Evolutionary conservation across 2,113 vertebrate genomes (phyloP).

Genomic region (Labeo catla): DNA sequence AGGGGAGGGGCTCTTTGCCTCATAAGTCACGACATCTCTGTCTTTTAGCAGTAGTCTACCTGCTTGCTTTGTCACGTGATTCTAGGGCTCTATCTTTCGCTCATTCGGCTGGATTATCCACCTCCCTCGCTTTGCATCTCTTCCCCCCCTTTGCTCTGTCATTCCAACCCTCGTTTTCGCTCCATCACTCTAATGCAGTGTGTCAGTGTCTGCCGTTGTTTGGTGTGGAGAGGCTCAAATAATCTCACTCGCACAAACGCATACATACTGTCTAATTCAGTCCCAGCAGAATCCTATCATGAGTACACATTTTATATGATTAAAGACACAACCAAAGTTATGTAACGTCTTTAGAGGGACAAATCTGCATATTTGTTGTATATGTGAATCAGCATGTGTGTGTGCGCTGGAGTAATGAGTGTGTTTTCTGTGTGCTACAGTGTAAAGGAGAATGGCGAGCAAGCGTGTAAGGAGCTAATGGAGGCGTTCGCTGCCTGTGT

Average conservation of each 20-base stretch:
- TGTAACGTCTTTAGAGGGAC: background rate
- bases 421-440: constrained; percentile 61
- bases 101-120: constrained; percentile 53
- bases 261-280: background rate
- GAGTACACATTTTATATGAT: background rate
- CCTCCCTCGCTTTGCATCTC: background rate
- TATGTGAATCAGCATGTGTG: background rate
- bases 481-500: constrained; percentile 79
- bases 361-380: background rate
- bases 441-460: constrained; percentile 74
- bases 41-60: constrained; percentile 35
- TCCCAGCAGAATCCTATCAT: background rate
- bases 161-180: constrained; percentile 51
- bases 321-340: background rate
- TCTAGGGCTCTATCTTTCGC: constrained; percentile 5
- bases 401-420: background rate
- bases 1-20: constrained; percentile 26
- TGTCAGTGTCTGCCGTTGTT: constrained; percentile 66
- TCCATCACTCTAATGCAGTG: constrained; percentile 70
- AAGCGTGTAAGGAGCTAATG: constrained; percentile 77
- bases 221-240: constrained; percentile 57
- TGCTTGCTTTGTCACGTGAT: constrained; percentile 60
- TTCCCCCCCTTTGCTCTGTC: background rate
- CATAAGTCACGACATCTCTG: constrained; percentile 48
- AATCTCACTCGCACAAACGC: constrained; percentile 46